Percentiles rank a stretch among this genome's conserved stretches.
Evolutionary conservation across 1,140 invertebrate genomes (phyloP).

Genomic region (Steinernema khuongi): DNA sequence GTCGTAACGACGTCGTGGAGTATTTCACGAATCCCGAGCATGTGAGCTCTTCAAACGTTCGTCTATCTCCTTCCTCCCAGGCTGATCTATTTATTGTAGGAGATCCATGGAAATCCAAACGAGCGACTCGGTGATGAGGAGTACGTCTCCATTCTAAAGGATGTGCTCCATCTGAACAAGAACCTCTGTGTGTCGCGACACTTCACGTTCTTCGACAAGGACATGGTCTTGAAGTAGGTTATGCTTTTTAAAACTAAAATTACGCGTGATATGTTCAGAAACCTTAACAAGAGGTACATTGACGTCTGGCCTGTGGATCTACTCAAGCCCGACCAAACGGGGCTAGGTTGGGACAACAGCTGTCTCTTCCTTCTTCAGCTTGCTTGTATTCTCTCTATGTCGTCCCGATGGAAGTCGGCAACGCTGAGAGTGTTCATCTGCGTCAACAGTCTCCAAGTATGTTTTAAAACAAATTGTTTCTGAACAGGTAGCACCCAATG

Average conservation of each 20-base stretch:
- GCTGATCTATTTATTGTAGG: conserved; percentile 50
- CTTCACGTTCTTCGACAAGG: conserved; percentile 74
- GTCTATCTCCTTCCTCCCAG: too few species aligned
- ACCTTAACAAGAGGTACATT: conserved; percentile 69
- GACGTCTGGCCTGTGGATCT: conserved; percentile 95
- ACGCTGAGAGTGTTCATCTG: conserved; percentile 80
- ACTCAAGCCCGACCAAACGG: conserved; percentile 69
- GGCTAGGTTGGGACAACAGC: conserved; percentile 63
- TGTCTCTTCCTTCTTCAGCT: conserved; percentile 88
- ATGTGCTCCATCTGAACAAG: conserved; percentile 79
- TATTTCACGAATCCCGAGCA: conserved; percentile 67
- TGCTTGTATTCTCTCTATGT: conserved; percentile 90
- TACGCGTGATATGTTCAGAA: conserved; percentile 28
- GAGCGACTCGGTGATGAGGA: conserved; percentile 63
- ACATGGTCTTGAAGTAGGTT: conserved; percentile 49
- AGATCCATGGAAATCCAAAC: conserved; percentile 39
- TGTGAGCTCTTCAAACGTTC: conserved; percentile 38
- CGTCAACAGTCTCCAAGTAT: conserved; percentile 56
- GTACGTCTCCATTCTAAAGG: conserved; percentile 79
- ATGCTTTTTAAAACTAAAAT: neutral
- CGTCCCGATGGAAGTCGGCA: conserved; percentile 69
- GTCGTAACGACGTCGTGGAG: conserved; percentile 66
- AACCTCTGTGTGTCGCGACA: conserved; percentile 87
- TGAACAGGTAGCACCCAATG: too few species aligned
- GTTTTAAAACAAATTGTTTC: conserved; percentile 18